Conservation (phyloP, 2,888 invertebrate species). For the Andrena camellia region DNA sequence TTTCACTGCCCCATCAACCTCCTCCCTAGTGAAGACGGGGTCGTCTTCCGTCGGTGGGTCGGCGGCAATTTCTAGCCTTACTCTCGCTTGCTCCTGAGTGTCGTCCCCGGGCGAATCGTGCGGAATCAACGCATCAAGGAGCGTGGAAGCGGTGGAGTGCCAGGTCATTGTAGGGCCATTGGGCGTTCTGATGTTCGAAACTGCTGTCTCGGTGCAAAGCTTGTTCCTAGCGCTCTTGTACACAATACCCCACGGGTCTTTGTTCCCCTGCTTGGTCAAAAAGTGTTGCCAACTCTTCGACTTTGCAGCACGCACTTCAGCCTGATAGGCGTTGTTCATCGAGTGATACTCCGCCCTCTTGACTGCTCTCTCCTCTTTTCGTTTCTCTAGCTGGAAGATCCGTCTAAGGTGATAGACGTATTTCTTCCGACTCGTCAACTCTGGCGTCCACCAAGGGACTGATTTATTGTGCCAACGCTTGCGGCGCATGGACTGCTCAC, state of each 20-base stretch:
- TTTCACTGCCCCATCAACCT: not conserved
- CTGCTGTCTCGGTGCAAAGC: not conserved
- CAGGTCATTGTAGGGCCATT: not conserved
- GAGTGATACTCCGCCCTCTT: not conserved
- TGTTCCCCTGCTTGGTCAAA: not conserved
- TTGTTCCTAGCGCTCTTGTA: not conserved
- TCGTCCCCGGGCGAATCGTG: not conserved
- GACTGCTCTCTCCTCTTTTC: not conserved
- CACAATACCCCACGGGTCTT: conserved; percentile 8
- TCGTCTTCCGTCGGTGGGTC: conserved; percentile 4
- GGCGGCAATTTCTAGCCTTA: not conserved
- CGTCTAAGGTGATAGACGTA: too few species aligned
- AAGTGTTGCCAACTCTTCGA: not conserved
- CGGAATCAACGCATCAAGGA: not conserved
- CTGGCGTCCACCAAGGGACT: not conserved
- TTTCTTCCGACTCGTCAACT: not conserved
- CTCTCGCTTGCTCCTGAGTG: too few species aligned
- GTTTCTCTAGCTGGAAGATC: not conserved
- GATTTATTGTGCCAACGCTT: not conserved
- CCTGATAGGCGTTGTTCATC: not conserved
- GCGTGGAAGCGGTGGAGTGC: not conserved
- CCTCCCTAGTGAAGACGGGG: not conserved
- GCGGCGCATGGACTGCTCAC: not conserved
- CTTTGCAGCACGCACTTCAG: too few species aligned
- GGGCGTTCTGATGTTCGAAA: not conserved